Evolutionary conservation across 2,797 vertebrate genomes (phyloP).

Genomic region (Danio choprae): DNA sequence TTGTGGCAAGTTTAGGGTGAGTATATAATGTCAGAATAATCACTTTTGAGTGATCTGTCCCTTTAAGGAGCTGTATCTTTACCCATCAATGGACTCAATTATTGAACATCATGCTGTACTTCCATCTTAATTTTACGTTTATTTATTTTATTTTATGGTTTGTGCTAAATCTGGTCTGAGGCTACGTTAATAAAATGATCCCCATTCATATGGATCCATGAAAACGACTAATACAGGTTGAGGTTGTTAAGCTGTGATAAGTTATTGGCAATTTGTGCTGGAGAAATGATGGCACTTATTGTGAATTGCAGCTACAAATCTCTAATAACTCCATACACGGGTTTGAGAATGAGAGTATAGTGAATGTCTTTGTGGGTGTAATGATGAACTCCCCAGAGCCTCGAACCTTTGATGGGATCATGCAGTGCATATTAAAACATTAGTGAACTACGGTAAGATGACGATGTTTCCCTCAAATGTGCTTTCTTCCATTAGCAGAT

Average conservation of each 20-base stretch:
- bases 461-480: slow-evolving; percentile 3
- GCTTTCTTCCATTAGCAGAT: not conserved
- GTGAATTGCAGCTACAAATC: not conserved
- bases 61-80: too few relatives aligned
- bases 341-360: not conserved
- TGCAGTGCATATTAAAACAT: slow-evolving; percentile 12
- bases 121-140: too few relatives aligned
- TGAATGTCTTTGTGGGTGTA: slow-evolving; percentile 22
- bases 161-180: too few relatives aligned
- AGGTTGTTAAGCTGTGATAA: not conserved
- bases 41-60: too few relatives aligned
- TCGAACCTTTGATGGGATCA: slow-evolving; percentile 13
- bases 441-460: not conserved
- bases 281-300: not conserved
- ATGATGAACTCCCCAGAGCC: not conserved
- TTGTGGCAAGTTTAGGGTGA: too few relatives aligned
- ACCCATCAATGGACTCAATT: too few relatives aligned
- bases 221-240: not conserved
- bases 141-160: too few relatives aligned
- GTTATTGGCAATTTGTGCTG: not conserved
- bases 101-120: too few relatives aligned
- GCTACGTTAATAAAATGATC: too few relatives aligned
- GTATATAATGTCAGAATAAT: too few relatives aligned
- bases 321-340: not conserved
- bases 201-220: too few relatives aligned